Conservation (phyloP, 2,888 invertebrate genomes). For the Ametastegia equiseti region DNA sequence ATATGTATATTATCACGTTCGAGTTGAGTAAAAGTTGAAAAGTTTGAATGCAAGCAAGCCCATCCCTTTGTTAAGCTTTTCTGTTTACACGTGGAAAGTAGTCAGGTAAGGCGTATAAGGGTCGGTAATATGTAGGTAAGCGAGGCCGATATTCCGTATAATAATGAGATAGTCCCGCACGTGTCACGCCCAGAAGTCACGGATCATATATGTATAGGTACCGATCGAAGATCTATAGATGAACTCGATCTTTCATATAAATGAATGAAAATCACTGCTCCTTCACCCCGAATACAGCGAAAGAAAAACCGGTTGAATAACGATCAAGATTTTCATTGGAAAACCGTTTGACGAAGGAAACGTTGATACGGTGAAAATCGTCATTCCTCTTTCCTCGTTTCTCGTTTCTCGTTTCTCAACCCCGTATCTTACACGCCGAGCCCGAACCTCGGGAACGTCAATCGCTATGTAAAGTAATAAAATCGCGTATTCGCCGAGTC, state of each 20-base stretch:
- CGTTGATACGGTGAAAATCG: not conserved
- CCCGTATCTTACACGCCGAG: not conserved
- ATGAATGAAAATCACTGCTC: not conserved
- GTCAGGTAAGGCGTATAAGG: too few relatives aligned
- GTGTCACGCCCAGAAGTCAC: constrained; percentile 32
- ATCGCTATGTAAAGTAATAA: constrained; percentile 40
- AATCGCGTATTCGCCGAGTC: constrained; percentile 30
- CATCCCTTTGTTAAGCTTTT: not conserved
- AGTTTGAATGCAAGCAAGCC: not conserved
- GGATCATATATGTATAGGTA: not conserved
- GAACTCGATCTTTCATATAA: not conserved
- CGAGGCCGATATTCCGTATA: not conserved
- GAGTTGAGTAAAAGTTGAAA: not conserved
- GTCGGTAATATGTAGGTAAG: not conserved
- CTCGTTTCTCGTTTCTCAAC: constrained; percentile 28
- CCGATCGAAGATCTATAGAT: not conserved
- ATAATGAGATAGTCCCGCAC: not conserved
- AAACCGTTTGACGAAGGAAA: not conserved
- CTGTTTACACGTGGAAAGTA: not conserved
- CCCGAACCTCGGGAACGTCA: constrained; percentile 1
- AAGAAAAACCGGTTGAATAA: not conserved
- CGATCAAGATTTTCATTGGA: not conserved
- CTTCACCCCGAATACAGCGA: too few relatives aligned
- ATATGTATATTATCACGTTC: not conserved
- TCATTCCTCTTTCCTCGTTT: too few relatives aligned